Conservation (phyloP, 2,888 invertebrate genomes). For the Platycheirus albimanus region DNA sequence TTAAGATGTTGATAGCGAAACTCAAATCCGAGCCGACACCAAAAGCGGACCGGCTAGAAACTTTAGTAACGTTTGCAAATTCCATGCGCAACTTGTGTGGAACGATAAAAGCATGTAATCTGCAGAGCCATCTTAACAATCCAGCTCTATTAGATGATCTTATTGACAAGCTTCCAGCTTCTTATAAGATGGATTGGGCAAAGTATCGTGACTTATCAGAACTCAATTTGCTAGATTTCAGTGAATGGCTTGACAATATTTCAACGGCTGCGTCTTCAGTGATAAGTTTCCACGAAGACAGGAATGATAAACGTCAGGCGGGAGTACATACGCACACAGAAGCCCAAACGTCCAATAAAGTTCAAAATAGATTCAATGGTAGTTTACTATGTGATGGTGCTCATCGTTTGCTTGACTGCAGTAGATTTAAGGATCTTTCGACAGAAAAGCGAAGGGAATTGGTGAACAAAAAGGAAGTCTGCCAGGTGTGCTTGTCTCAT, state of each 20-base stretch:
- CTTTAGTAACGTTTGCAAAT: neutral
- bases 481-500: no score
- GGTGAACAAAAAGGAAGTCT: no score
- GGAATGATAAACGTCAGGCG: no score
- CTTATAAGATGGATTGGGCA: neutral
- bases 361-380: no score
- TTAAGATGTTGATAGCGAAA: neutral
- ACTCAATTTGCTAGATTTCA: neutral
- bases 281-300: neutral
- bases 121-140: neutral
- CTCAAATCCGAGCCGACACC: neutral
- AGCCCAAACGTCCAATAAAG: no score
- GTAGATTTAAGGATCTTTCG: no score
- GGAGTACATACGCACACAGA: neutral
- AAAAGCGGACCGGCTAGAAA: neutral
- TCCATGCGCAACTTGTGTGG: neutral
- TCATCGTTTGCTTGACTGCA: no score
- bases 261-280: neutral
- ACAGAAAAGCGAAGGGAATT: no score
- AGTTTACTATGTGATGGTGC: no score
- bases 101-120: neutral
- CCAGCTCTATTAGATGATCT: neutral
- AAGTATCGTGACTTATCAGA: neutral
- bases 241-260: neutral
- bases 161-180: neutral